These are phyloP conservation scores for Cuniculus paca DNA, from an alignment of 2,797 vertebrate genomes.

Conservation along the genomic window DNA sequence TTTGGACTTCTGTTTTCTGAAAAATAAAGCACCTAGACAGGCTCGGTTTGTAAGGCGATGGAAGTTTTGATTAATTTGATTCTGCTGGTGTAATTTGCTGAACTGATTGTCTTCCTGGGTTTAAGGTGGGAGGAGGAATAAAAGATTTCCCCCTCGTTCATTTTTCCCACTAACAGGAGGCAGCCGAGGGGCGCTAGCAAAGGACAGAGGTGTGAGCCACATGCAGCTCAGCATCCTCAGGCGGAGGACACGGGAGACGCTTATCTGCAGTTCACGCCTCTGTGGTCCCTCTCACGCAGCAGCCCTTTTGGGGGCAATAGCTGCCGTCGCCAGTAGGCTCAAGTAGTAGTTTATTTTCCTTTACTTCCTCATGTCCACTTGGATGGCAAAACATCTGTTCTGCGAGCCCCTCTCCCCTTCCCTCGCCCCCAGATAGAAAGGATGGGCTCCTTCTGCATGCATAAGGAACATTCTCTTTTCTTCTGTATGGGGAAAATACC, in stretches of 20 bases:
- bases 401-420: not conserved
- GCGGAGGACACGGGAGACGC: slow-evolving; percentile 8
- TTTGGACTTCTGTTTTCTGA: slow-evolving; percentile 32
- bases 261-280: slow-evolving; percentile 49
- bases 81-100: not conserved
- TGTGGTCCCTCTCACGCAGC: slow-evolving; percentile 39
- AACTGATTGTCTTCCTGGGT: not conserved
- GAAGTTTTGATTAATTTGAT: not conserved
- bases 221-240: slow-evolving; percentile 68
- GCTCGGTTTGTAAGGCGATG: not conserved
- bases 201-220: slow-evolving; percentile 13
- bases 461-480: slow-evolving; percentile 32
- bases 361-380: slow-evolving; percentile 32
- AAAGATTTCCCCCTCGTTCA: not conserved
- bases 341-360: slow-evolving; percentile 71
- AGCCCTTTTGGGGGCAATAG: slow-evolving; percentile 59
- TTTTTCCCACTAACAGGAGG: not conserved
- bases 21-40: not conserved
- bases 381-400: slow-evolving; percentile 33
- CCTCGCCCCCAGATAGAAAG: not conserved
- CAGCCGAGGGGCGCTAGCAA: not conserved
- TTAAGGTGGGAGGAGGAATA: not conserved
- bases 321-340: slow-evolving; percentile 29
- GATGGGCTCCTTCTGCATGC: not conserved
- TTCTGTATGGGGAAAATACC: slow-evolving; percentile 59